Percentiles rank a stretch among this genome's conserved stretches.
Evolutionary conservation across 2,888 invertebrate species (phyloP).

Genomic region (Loripinus fragilis): DNA sequence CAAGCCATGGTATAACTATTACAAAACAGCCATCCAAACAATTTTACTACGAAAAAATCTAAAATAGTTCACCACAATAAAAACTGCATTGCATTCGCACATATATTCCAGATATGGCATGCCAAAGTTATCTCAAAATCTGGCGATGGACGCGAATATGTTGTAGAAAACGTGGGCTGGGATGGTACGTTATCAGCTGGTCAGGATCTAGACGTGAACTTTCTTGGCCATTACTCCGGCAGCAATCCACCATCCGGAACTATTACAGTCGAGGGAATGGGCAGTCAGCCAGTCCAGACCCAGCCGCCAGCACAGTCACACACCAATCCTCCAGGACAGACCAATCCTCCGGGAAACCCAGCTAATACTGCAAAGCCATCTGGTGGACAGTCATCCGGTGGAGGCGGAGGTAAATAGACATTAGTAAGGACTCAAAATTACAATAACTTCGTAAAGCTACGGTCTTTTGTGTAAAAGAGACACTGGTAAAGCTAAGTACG

Average conservation of each 20-base stretch:
- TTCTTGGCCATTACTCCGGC: conserved; percentile 31
- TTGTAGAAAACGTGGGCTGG: conserved; percentile 54
- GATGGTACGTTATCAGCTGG: conserved; percentile 54
- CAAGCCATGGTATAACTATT: too few species aligned
- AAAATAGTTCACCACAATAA: too few species aligned
- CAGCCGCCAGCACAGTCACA: background rate
- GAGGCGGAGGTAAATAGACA: too few species aligned
- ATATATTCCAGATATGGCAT: conserved; percentile 64
- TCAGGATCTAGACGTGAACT: conserved; percentile 35
- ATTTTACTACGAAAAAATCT: too few species aligned
- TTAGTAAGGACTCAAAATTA: too few species aligned
- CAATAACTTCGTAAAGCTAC: too few species aligned
- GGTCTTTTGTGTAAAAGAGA: too few species aligned
- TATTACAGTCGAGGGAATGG: conserved; percentile 32
- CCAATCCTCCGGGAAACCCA: too few species aligned
- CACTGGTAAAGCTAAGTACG: too few species aligned
- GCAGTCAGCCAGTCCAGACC: background rate
- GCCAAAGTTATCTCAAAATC: conserved; percentile 38
- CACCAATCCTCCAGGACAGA: conserved; percentile 7
- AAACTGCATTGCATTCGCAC: too few species aligned
- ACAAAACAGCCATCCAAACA: too few species aligned
- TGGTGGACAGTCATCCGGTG: conserved; percentile 4
- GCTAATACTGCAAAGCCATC: too few species aligned
- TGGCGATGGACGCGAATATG: conserved; percentile 48
- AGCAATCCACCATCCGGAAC: conserved; percentile 30